Evolutionary conservation across 2,797 vertebrate species (phyloP), one percentile per base, ranked within the genome.

Genomic region (Phylloscopus collybita): DNA sequence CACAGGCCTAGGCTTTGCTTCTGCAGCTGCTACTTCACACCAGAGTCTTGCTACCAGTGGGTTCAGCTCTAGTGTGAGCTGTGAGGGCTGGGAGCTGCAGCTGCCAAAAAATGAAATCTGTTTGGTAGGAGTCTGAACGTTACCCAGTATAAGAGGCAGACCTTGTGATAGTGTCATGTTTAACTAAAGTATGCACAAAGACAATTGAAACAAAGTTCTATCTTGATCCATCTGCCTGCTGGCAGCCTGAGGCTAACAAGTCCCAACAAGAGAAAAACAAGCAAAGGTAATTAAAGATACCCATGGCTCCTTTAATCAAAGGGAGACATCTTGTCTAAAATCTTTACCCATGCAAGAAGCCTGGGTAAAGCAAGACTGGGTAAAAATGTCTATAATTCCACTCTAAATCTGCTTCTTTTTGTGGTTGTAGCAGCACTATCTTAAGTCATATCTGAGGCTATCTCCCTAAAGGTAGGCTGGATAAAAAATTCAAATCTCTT

Each of bases 111-210:
- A 22, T 3, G 0, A 20, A 20, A 34, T 18, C 40, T 45, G 20
- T 42, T 50, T 21, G 9, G 7, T 51, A 42, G 69, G 7, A 82
- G 29, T 32, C 51, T 61, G 27, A 66, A 70, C 36, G 59, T 60
- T 71, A 36, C 5, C 13, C 21, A 17, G 13, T 15, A 2, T 23
- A 44, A 66, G 44, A 66, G 0, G 0, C 16, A 53, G 21, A 64
- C 57, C 5, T 59, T 40, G 6, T 6, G 54, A 21, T 6, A 66
- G 21, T 30, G 18, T 42, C 6, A 11, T 10, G 19, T n/a, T 83
- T 64, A 32, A 76, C 38, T 57, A 1, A 59, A 76, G 30, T 19
- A 11, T 26, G 65, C 26, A 16, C 45, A 42, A 76, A 83, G 38
- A 36, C 23, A 69, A 27, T 16, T 57, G n/a, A 71, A 90, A 47